Evolutionary conservation across 1,140 invertebrate genomes (phyloP).

Genomic region (Drosophila gunungcola): DNA sequence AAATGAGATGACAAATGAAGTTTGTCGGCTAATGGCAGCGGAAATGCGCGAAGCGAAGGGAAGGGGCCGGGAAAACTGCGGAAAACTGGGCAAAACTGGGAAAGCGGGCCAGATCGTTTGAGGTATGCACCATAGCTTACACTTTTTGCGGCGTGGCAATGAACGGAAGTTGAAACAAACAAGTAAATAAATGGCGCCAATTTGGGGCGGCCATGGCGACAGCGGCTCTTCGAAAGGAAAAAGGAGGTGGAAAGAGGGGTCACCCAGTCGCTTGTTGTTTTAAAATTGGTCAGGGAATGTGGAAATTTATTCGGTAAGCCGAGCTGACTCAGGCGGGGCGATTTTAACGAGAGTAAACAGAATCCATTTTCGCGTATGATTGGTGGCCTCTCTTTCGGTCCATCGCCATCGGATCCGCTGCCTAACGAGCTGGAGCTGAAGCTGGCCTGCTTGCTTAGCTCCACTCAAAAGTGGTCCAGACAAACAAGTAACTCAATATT

Average conservation of each 20-base stretch:
- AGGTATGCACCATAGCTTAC: conserved; percentile 70
- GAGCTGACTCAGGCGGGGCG: conserved; percentile 77
- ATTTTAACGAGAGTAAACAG: conserved; percentile 82
- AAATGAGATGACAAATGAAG: conserved; percentile 83
- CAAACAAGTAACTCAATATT: conserved; percentile 80
- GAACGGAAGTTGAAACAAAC: conserved; percentile 83
- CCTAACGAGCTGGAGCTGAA: conserved; percentile 32
- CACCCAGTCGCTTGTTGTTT: conserved; percentile 64
- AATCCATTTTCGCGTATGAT: conserved; percentile 81
- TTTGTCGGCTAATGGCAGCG: conserved; percentile 81
- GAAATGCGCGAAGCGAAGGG: conserved; percentile 59
- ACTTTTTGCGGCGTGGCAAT: conserved; percentile 82
- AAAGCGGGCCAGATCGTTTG: conserved; percentile 35
- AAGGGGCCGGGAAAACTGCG: not conserved
- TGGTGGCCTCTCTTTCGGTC: conserved; percentile 54
- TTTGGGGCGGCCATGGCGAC: conserved; percentile 61
- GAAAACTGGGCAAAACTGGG: not conserved
- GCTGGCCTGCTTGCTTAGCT: conserved; percentile 25
- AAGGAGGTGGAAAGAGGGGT: not conserved
- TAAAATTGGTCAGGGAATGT: conserved; percentile 61
- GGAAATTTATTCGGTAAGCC: conserved; percentile 73
- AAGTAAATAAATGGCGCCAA: conserved; percentile 84
- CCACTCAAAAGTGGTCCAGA: conserved; percentile 48
- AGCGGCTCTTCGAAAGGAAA: not conserved
- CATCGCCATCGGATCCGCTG: conserved; percentile 31